Percentiles rank a stretch among this genome's conserved stretches.
phyloP scores from a whole-genome alignment of 2,113 vertebrate species.

The Toxotes chatareus region DNA sequence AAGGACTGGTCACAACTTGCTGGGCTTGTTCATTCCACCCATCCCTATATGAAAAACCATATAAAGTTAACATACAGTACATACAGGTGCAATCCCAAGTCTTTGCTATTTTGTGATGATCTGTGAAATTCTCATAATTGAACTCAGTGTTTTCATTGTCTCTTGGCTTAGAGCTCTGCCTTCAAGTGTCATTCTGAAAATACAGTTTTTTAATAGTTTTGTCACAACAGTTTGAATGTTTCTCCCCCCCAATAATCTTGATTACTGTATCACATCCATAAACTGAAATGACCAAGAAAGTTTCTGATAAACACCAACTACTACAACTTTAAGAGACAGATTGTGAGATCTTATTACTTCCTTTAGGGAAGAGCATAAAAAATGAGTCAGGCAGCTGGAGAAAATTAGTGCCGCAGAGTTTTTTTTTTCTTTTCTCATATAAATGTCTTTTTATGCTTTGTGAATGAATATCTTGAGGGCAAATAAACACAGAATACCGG shows the following conservation, averaged over 20 bases:
- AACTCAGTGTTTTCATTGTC: neutral
- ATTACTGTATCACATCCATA: constrained; percentile 55
- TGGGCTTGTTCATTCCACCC: neutral
- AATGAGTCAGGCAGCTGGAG: constrained; percentile 63
- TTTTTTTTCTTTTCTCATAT: constrained; percentile 51
- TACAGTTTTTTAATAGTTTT: constrained; percentile 5
- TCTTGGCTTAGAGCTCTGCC: neutral
- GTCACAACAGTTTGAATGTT: constrained; percentile 3
- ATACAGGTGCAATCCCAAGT: neutral
- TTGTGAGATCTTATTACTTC: constrained; percentile 57
- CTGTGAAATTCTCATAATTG: constrained; percentile 9
- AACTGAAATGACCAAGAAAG: constrained; percentile 46
- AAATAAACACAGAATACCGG: constrained; percentile 41
- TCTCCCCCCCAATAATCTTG: constrained; percentile 38
- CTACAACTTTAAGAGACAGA: constrained; percentile 55
- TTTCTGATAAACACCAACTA: constrained; percentile 42
- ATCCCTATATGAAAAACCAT: neutral
- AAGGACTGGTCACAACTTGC: neutral
- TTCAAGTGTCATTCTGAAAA: neutral
- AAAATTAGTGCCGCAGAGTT: constrained; percentile 45
- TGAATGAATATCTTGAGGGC: constrained; percentile 62
- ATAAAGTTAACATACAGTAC: constrained; percentile 7
- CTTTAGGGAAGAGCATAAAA: constrained; percentile 61
- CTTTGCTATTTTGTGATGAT: constrained; percentile 14
- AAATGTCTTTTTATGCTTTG: constrained; percentile 66